Conservation (phyloP, 2,797 vertebrate species). For the Xerus rutilus region DNA sequence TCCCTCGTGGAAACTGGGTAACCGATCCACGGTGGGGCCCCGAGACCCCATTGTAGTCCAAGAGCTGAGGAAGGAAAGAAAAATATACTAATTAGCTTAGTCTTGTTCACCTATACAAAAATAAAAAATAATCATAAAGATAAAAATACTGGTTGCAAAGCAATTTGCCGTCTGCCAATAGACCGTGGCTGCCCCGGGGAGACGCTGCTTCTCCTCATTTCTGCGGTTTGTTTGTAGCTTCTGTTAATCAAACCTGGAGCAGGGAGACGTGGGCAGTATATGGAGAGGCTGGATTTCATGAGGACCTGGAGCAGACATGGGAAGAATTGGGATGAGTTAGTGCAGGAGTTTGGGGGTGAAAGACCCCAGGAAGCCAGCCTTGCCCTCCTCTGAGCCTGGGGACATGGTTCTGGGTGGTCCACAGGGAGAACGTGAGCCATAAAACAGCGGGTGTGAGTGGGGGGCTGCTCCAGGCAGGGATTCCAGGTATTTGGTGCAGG, state of each 20-base stretch:
- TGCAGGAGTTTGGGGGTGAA: neutral
- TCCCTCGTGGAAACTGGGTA: slow-evolving; percentile 68
- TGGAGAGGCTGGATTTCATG: neutral
- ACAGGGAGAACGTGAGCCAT: neutral
- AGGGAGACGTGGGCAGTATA: neutral
- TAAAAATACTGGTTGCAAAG: slow-evolving; percentile 64
- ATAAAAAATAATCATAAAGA: slow-evolving; percentile 42
- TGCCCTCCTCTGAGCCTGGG: neutral
- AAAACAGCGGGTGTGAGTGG: neutral
- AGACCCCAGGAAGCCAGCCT: neutral
- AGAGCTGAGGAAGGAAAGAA: slow-evolving; percentile 66
- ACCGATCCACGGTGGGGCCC: slow-evolving; percentile 73
- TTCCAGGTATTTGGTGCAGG: neutral
- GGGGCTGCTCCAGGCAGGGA: neutral
- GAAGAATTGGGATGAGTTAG: neutral
- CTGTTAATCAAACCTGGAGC: slow-evolving; percentile 49
- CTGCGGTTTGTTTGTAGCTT: slow-evolving; percentile 48
- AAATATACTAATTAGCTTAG: slow-evolving; percentile 77
- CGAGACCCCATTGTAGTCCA: slow-evolving; percentile 68
- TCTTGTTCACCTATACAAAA: slow-evolving; percentile 73
- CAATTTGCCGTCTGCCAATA: slow-evolving; percentile 33
- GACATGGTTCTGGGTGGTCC: neutral
- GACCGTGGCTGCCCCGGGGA: neutral
- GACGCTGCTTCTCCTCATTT: neutral
- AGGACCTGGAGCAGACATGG: neutral